Evolutionary conservation across 2,113 vertebrate genomes (phyloP).

Genomic region (Aplodontia rufa): DNA sequence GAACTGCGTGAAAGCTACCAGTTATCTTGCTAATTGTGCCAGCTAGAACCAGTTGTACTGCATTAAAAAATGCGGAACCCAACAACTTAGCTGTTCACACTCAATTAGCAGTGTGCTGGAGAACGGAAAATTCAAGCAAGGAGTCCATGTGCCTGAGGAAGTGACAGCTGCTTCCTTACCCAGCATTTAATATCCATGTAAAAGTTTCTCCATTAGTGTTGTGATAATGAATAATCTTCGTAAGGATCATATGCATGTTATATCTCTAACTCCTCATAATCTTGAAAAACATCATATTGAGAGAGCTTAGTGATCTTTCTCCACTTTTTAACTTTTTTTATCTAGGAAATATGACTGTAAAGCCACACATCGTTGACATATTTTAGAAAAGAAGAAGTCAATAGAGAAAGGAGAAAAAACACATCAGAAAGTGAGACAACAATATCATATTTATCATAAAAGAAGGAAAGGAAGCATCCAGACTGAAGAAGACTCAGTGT

Average conservation of each 20-base stretch:
- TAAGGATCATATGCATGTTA: neutral
- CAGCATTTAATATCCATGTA: constrained; percentile 3
- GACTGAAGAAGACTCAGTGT: constrained; percentile 37
- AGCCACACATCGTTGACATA: neutral
- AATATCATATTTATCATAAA: constrained; percentile 50
- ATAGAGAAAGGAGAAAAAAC: neutral
- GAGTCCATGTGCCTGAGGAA: constrained; percentile 52
- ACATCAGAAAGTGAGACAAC: constrained; percentile 6
- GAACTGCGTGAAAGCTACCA: constrained; percentile 70
- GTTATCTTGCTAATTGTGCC: constrained; percentile 74
- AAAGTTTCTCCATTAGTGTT: constrained; percentile 33
- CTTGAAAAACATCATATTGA: neutral
- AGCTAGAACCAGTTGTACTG: constrained; percentile 66
- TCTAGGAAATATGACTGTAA: neutral
- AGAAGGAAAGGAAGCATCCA: constrained; percentile 44
- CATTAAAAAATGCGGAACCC: constrained; percentile 63
- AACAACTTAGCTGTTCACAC: constrained; percentile 70
- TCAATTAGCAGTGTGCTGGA: constrained; percentile 67
- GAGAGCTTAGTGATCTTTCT: neutral
- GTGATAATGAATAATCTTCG: neutral
- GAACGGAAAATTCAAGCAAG: constrained; percentile 60
- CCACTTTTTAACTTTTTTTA: neutral
- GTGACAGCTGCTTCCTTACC: constrained; percentile 65
- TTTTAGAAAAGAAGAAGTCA: constrained; percentile 40
- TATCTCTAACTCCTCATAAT: neutral